Conservation (phyloP, 2,113 vertebrate species). For the Isurus oxyrinchus region DNA sequence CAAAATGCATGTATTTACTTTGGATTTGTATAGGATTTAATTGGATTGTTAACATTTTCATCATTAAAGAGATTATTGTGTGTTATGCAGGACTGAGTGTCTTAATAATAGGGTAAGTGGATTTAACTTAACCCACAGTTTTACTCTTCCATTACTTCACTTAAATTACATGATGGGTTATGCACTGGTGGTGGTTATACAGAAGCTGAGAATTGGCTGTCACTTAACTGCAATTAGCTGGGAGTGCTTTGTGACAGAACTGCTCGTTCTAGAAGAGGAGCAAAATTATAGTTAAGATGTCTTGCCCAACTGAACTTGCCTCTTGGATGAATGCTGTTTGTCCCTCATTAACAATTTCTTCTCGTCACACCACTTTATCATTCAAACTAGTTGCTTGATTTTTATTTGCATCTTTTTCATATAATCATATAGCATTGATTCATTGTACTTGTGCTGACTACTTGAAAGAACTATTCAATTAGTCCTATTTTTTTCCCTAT, state of each 20-base stretch:
- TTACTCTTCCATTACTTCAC: not conserved
- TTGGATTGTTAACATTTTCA: conserved; percentile 33
- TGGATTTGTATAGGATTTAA: conserved; percentile 25
- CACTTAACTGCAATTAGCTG: not conserved
- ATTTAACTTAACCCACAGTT: not conserved
- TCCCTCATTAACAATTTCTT: not conserved
- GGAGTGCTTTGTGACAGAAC: not conserved
- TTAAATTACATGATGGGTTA: not conserved
- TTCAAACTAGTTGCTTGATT: not conserved
- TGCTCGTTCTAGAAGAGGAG: not conserved
- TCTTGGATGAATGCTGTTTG: not conserved
- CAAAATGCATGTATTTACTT: conserved; percentile 33
- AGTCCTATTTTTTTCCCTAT: not conserved
- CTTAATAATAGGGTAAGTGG: not conserved
- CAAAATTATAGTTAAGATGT: not conserved
- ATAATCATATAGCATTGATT: not conserved
- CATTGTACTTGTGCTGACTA: not conserved
- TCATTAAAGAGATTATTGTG: conserved; percentile 31
- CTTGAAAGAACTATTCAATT: not conserved
- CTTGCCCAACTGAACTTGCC: not conserved
- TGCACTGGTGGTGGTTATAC: not conserved
- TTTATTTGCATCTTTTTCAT: not conserved
- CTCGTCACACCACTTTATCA: not conserved
- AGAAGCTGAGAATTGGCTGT: not conserved
- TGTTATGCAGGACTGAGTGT: not conserved